These are phyloP conservation scores for Chamaetylas fuelleborni DNA, from an alignment of 2,113 vertebrate genomes.

Conservation along the genomic window DNA sequence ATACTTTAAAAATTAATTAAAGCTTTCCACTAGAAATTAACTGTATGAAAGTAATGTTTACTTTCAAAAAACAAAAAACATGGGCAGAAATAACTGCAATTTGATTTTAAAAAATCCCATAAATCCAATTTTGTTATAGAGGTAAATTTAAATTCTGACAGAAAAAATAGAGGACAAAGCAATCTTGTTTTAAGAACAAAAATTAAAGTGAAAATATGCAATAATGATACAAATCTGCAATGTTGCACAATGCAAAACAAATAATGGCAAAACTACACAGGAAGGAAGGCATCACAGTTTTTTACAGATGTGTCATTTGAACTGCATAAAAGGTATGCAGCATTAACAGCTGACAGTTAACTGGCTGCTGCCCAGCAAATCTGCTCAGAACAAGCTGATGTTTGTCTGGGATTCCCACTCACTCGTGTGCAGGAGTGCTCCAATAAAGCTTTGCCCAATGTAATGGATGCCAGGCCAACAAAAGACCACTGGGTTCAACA, in stretches of 20 bases:
- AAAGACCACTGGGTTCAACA: background rate
- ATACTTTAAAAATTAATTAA: background rate
- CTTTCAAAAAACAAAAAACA: background rate
- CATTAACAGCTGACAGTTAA: background rate
- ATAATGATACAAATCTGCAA: background rate
- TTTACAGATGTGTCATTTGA: conserved; percentile 1
- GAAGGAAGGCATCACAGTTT: background rate
- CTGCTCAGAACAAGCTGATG: conserved; percentile 31
- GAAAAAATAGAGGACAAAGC: background rate
- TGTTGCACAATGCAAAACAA: background rate
- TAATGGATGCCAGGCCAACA: background rate
- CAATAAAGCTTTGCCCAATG: background rate
- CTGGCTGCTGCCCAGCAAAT: background rate
- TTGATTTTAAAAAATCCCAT: background rate
- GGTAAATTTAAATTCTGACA: background rate
- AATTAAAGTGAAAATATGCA: background rate
- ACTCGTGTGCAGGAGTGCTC: background rate
- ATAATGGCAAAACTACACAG: background rate
- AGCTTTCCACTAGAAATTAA: background rate
- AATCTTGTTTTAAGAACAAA: background rate
- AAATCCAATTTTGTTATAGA: background rate
- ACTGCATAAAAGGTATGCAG: background rate
- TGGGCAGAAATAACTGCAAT: background rate
- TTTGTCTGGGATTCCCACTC: conserved; percentile 22
- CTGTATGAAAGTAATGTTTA: background rate